Conservation (phyloP, 1,140 invertebrate species). For the Nebria ingens region DNA sequence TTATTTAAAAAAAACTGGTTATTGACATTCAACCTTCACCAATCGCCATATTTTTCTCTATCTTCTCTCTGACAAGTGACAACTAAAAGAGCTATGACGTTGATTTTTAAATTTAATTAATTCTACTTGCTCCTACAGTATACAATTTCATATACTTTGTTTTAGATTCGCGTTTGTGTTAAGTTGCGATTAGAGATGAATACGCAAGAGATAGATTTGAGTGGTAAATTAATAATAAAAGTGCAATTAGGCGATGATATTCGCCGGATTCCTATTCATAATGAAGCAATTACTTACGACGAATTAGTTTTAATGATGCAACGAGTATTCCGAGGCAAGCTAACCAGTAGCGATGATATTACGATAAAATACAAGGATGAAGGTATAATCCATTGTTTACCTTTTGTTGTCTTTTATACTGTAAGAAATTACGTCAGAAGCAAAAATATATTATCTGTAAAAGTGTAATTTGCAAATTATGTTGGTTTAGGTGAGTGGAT, state of each 20-base stretch:
- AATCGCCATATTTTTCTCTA: no score
- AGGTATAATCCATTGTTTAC: constrained; percentile 39
- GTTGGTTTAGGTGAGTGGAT: no score
- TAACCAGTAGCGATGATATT: constrained; percentile 56
- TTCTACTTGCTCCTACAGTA: no score
- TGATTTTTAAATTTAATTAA: no score
- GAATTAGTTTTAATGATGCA: constrained; percentile 71
- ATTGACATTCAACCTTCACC: no score
- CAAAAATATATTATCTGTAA: no score
- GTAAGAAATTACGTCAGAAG: no score
- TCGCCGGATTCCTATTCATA: constrained; percentile 60
- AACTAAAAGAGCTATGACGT: no score
- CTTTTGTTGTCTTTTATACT: neutral
- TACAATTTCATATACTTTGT: neutral
- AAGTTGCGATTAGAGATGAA: constrained; percentile 9
- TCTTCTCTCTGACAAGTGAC: no score
- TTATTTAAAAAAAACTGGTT: no score
- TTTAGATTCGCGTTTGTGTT: no score
- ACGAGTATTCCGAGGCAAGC: constrained; percentile 55
- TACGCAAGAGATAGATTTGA: constrained; percentile 28
- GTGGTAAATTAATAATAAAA: constrained; percentile 39
- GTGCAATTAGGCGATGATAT: constrained; percentile 63
- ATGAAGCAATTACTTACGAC: constrained; percentile 69
- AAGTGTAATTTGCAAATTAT: no score
- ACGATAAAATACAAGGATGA: constrained; percentile 68